Evolutionary conservation across 2,113 vertebrate species (phyloP).

Genomic region (Platichthys flesus): DNA sequence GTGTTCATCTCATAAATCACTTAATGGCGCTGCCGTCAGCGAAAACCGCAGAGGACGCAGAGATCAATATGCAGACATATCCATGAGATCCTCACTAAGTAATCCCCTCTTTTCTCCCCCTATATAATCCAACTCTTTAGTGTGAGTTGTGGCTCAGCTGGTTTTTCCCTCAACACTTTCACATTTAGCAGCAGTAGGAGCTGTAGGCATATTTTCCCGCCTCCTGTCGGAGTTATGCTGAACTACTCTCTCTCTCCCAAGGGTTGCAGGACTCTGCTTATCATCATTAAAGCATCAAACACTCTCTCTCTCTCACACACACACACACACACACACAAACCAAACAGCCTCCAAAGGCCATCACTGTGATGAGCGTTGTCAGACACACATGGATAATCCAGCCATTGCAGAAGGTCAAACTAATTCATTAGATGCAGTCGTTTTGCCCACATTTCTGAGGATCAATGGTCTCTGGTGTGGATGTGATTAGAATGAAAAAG

Average conservation of each 20-base stretch:
- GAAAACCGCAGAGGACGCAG: constrained; percentile 37
- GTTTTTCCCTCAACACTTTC: not conserved
- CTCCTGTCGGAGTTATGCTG: not conserved
- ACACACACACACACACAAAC: constrained; percentile 18
- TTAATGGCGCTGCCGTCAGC: constrained; percentile 46
- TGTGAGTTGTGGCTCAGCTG: not conserved
- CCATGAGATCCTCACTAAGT: constrained; percentile 36
- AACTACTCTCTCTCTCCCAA: constrained; percentile 4
- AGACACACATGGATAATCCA: constrained; percentile 57
- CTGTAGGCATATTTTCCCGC: constrained; percentile 11
- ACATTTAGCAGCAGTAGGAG: not conserved
- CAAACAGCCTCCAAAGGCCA: constrained; percentile 55
- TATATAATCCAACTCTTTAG: constrained; percentile 1
- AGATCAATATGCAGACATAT: constrained; percentile 54
- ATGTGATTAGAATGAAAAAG: constrained; percentile 67
- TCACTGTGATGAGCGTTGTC: constrained; percentile 68
- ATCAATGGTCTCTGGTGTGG: constrained; percentile 45
- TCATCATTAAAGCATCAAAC: constrained; percentile 24
- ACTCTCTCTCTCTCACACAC: constrained; percentile 8
- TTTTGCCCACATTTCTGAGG: constrained; percentile 48
- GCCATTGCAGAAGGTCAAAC: constrained; percentile 61
- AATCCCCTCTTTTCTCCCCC: constrained; percentile 10
- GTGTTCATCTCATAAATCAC: constrained; percentile 64
- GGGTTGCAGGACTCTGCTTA: constrained; percentile 3
- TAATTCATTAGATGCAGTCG: constrained; percentile 69